Evolutionary conservation across 1,140 invertebrate species (phyloP).

Genomic region (Bombus terrestris): DNA sequence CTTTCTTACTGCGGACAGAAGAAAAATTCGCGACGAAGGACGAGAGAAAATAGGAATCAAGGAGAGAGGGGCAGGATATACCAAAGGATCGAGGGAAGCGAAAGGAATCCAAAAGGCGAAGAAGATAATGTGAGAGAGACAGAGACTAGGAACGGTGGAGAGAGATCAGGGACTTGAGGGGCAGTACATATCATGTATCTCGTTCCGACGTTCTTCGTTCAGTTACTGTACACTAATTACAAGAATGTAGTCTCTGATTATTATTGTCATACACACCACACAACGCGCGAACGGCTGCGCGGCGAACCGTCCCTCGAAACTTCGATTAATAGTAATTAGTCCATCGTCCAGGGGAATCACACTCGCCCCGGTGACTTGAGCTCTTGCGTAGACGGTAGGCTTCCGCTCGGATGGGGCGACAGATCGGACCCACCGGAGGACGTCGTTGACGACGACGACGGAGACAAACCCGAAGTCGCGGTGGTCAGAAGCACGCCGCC

Average conservation of each 20-base stretch:
- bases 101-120: not conserved
- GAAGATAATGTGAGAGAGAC: not conserved
- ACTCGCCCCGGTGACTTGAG: conserved; percentile 81
- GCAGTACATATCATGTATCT: conserved; percentile 45
- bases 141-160: conserved; percentile 6
- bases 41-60: conserved; percentile 1
- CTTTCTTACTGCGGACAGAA: not conserved
- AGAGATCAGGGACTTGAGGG: not conserved
- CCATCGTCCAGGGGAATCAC: conserved; percentile 70
- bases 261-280: conserved; percentile 82
- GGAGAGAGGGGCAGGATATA: not conserved
- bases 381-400: conserved; percentile 73
- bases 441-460: conserved; percentile 80
- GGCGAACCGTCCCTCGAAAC: conserved; percentile 27
- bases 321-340: conserved; percentile 12
- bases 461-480: conserved; percentile 77
- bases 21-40: not conserved
- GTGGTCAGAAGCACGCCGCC: conserved; percentile 72
- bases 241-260: conserved; percentile 80
- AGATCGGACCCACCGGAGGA: conserved; percentile 80
- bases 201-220: conserved; percentile 50
- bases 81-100: not conserved
- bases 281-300: conserved; percentile 40
- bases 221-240: conserved; percentile 82
- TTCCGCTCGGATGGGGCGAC: conserved; percentile 76